Evolutionary conservation across 2,888 invertebrate genomes (phyloP).

Genomic region (Polyommatus icarus): DNA sequence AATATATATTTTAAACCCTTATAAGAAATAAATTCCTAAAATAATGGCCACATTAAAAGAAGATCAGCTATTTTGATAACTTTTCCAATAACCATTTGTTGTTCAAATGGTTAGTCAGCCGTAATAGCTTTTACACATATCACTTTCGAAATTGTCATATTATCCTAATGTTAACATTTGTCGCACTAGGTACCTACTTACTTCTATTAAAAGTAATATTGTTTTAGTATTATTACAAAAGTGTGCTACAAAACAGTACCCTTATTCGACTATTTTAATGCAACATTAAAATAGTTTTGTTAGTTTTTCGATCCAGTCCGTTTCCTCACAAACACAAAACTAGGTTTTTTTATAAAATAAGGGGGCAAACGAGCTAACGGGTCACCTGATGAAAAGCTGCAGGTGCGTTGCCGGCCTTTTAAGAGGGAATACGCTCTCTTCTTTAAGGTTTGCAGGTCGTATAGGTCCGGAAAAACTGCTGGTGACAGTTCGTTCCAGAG

Average conservation of each 20-base stretch:
- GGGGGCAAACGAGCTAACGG: too few relatives aligned
- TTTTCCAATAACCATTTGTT: conserved; percentile 26
- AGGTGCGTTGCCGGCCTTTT: too few relatives aligned
- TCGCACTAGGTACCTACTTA: conserved; percentile 13
- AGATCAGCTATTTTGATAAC: conserved; percentile 24
- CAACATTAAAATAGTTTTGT: neutral
- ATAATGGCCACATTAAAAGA: conserved; percentile 19
- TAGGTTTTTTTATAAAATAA: too few relatives aligned
- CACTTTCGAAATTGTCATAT: conserved; percentile 7
- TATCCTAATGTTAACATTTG: conserved; percentile 27
- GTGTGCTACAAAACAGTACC: neutral
- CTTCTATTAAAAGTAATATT: conserved; percentile 4
- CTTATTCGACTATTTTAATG: neutral
- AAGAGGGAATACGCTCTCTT: too few relatives aligned
- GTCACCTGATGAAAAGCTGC: too few relatives aligned
- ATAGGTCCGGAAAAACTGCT: too few relatives aligned
- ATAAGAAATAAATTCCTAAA: conserved; percentile 1
- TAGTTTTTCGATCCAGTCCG: too few relatives aligned
- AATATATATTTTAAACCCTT: neutral
- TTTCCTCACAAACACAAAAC: too few relatives aligned
- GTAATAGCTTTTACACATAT: conserved; percentile 20
- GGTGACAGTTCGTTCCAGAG: too few relatives aligned
- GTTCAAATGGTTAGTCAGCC: conserved; percentile 7
- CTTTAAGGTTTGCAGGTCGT: too few relatives aligned
- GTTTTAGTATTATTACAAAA: neutral